Evolutionary conservation across 2,113 vertebrate genomes (phyloP), one percentile per base, ranked within the genome.

Genomic region (Barbus barbus): DNA sequence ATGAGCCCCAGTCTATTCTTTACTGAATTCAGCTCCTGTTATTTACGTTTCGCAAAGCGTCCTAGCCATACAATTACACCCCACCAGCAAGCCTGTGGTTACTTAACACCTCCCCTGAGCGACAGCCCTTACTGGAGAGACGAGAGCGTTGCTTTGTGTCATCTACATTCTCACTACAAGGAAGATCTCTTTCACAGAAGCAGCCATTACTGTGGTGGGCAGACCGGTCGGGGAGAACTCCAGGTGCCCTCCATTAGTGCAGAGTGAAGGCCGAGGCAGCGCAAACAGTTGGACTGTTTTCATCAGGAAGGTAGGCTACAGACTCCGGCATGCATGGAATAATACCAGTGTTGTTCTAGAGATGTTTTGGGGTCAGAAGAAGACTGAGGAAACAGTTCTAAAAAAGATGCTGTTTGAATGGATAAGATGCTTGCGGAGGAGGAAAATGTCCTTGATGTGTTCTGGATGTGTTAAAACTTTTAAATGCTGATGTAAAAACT

Each of bases 121-220:
- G 76, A 38, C 13, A 81, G 88, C 87, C 88, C 86, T 89, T 82
- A 36, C 14, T 84, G 83, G 81, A 78, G 60, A 89, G 84, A 86
- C 83, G 87, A 87, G 89, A 69, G 58, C 86, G 89, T 91, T 90
- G 88, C 90, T 92, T 92, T 86, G 86, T 89, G 87, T 7, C 14
- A 18, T 77, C 9, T 44, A 18, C 63, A 36, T 56, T 28, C 46
- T 33, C 48, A 13, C 82, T 63, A 48, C 24, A 44, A 44, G 83
- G 5, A 56, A 77, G 22, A 48, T 48, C 24, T 82, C 48, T 76
- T 63, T 80, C 56, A 80, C 26, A 46, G 46, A 87, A 22, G 46
- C 24, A 79, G 75, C 83, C 83, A 85, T 87, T 85, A 82, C 74
- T 3, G 38, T 77, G 20, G n/a, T 65, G 28, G 44, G 38, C 51